Evolutionary conservation across 2,888 invertebrate genomes (phyloP), one percentile per base, ranked within the genome.

Genomic region (Dasypogon diadema): DNA sequence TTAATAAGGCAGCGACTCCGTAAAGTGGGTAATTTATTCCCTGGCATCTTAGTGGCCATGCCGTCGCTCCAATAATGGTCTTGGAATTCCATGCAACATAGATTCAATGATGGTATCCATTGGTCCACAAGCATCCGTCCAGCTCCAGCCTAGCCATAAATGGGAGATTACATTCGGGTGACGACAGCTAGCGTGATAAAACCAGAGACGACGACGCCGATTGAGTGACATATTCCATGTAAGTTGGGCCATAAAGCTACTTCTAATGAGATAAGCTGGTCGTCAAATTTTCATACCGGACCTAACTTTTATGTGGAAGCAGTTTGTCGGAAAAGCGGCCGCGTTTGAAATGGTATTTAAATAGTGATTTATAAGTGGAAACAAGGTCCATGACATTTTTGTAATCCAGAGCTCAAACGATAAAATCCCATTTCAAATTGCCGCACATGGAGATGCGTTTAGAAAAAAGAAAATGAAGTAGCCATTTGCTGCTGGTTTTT

Each of bases 221-320:
- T 51, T 51, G 18, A 51, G 51, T 51, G 51, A 51, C 51, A 51
- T 51, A 8, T 16, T 16, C 51, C 51, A 3, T 51, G 51, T 51
- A 51, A 48, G 48, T 12, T 16, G 75, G 75, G 58, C 56, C 76
- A 78, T 78, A 77, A 78, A 78, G 74, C 77, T 78, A 77, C 76
- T 75, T 75, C 76, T 76, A 74, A 77, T 75, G 72, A 78, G 78
- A 78, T 78, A 78, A 78, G 74, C 56, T 60, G 72, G 74, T 75
- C 76, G 37, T 76, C 76, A 77, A 60, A 60, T 14, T 16, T 58
- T 58, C 30, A 30, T 51, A 3, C 51, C 16, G 22, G 51, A 16
- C 18, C 51, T 51, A n/a, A 16, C 8, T 5, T 3, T 8, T 30
- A 48, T 16, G 12, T 21, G 51, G 51, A 8, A 5, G 51, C 18